A percentile compares a stretch with the other conserved stretches of the same genome.
These are phyloP conservation scores for Poeciliopsis occidentalis DNA, from an alignment of 2,113 vertebrate species.

Conservation along the genomic window DNA sequence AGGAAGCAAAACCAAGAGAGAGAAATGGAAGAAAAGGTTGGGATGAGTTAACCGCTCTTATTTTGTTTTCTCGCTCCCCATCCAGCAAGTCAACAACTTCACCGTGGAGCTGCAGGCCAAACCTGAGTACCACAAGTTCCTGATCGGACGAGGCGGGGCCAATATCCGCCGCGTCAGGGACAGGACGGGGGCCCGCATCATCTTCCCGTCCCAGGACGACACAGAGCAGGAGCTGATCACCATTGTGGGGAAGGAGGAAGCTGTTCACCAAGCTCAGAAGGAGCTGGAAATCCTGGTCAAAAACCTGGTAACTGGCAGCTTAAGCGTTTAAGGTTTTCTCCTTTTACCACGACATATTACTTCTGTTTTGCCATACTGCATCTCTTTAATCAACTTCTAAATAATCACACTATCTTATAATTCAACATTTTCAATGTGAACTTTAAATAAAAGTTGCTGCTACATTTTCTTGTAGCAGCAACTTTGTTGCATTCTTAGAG, in stretches of 20 bases:
- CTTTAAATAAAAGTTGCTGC: no score
- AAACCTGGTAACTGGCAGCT: conserved; percentile 75
- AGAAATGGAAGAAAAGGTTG: neutral
- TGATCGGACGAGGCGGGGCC: conserved; percentile 81
- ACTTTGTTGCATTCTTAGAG: neutral
- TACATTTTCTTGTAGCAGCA: no score
- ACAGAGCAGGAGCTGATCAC: conserved; percentile 83
- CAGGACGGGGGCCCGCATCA: conserved; percentile 79
- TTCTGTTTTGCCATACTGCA: no score
- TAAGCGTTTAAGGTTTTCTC: no score
- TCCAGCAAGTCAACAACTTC: conserved; percentile 84
- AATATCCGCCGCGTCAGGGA: conserved; percentile 82
- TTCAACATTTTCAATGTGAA: no score
- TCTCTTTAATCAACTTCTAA: no score
- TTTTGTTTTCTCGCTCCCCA: neutral
- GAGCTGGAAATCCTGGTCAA: conserved; percentile 82
- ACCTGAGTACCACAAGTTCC: conserved; percentile 84
- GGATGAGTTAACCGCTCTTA: neutral
- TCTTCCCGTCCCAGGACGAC: conserved; percentile 80
- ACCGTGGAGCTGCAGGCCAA: conserved; percentile 80
- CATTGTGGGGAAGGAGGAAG: conserved; percentile 83
- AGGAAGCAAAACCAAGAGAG: neutral
- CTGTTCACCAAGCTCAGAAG: conserved; percentile 78
- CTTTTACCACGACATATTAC: no score
- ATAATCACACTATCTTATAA: no score